A percentile compares a stretch with the other conserved stretches of the same genome.
phyloP scores from a whole-genome alignment of 2,888 invertebrate genomes.

The Cryptocheilus praepositus region DNA sequence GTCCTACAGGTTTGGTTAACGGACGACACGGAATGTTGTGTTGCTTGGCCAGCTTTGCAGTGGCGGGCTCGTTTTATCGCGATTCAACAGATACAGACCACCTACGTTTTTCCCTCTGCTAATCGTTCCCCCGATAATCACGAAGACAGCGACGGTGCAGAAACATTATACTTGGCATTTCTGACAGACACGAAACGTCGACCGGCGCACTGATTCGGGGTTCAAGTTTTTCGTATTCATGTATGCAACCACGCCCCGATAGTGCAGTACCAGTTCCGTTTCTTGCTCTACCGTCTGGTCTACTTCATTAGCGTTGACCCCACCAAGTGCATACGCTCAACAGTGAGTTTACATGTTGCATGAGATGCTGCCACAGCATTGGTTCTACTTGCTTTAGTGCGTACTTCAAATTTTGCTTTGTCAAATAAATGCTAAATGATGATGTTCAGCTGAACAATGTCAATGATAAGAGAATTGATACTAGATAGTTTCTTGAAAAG shows the following conservation, averaged over 20 bases:
- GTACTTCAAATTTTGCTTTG: too few species aligned
- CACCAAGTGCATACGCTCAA: conserved; percentile 33
- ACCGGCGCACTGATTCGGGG: conserved; percentile 38
- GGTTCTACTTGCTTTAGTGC: conserved; percentile 9
- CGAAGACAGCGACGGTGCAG: conserved; percentile 10
- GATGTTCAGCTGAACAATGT: too few species aligned
- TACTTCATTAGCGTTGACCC: conserved; percentile 63
- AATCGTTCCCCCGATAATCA: conserved; percentile 20
- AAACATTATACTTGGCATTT: conserved; percentile 30
- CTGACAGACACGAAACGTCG: conserved; percentile 36
- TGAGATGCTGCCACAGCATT: conserved; percentile 26
- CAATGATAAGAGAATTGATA: too few species aligned
- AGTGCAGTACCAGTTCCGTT: conserved; percentile 56
- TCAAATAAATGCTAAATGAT: too few species aligned
- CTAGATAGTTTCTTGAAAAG: too few species aligned
- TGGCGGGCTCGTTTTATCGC: too few species aligned
- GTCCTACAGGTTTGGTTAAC: too few species aligned
- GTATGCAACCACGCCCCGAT: conserved; percentile 68
- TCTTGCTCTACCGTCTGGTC: conserved; percentile 61
- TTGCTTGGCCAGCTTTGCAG: too few species aligned
- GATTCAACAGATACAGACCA: not conserved
- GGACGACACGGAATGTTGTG: too few species aligned
- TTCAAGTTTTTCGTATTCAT: conserved; percentile 65
- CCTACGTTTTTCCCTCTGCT: conserved; percentile 27
- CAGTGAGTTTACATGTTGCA: conserved; percentile 48